Base-by-base conservation (phyloP, 2,888 invertebrate genomes). In the Pogonocherus hispidulus region DNA sequence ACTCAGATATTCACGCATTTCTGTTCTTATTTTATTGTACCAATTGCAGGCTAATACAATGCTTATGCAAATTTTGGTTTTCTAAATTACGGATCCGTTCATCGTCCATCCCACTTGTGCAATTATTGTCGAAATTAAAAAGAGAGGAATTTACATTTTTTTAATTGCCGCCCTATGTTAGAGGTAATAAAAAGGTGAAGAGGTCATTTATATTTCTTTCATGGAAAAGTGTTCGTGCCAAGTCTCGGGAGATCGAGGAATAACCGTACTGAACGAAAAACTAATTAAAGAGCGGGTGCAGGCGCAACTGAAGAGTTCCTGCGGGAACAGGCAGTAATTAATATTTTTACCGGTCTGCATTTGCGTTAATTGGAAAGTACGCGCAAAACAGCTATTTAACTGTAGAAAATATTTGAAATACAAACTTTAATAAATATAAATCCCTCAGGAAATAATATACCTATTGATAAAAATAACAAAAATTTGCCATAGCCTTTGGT, bases 131-230 rank as follows among this genome's bases (percentile, higher is more conserved):
- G 55, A 27, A 64, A 63, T 65, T 35, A 67, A 67, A 67, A 66
- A 67, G 23, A 23, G 60, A 49, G 22, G 47, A 67, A 70, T 72
- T 69, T 65, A 69, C 72, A 70, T 70, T 67, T 65, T 65, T 67
- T 46, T 67, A 71, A 71, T 71, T 71, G 37, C 51, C 18, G 1
- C 16, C 37, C 37, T 37, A 20, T 37, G 37, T 37, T 47, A 49
- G 49, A 23, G 27, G 20, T 32, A 20, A 47, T 59, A 47, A 46
- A 23, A 47, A 55, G 35, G 41, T 63, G 27, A 52, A 16, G 44
- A 41, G 37, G 54, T 54, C 54, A 41, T 63, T 63, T 55, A 37
- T 55, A 37, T 54, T 37, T 52, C 23, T 51, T 63, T 54, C 23
- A 20, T 47, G 41, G 27, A 63, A 51, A 49, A 52, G 35, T 37